phyloP scores from a whole-genome alignment of 2,888 invertebrate species.

The Coremacera marginata region DNA sequence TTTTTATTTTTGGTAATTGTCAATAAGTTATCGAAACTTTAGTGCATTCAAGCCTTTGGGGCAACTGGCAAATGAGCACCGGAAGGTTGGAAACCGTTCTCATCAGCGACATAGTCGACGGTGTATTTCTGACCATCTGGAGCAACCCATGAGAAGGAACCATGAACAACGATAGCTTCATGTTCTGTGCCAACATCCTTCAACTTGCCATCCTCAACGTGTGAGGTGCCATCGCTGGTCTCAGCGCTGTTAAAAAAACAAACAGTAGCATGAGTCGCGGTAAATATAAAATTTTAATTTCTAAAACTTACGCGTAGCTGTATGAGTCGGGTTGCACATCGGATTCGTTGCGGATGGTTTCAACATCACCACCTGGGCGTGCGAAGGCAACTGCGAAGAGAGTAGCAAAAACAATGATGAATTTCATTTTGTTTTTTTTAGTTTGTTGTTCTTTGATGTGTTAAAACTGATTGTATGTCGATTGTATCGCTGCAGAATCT shows the following conservation, averaged over 20 bases:
- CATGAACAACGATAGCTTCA: slow-evolving; percentile 69
- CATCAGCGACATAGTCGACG: slow-evolving; percentile 66
- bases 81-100: slow-evolving; percentile 64
- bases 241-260: slow-evolving; percentile 41
- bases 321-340: slow-evolving; percentile 73
- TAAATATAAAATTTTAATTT: no score
- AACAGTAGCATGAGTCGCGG: neutral
- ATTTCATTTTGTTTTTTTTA: slow-evolving; percentile 54
- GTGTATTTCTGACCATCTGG: slow-evolving; percentile 71
- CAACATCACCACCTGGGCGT: slow-evolving; percentile 52
- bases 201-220: slow-evolving; percentile 70
- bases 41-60: slow-evolving; percentile 37
- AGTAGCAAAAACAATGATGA: slow-evolving; percentile 62
- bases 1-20: no score
- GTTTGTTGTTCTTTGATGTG: no score
- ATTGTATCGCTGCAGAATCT: neutral
- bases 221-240: slow-evolving; percentile 67
- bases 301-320: slow-evolving; percentile 71
- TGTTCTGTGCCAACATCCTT: slow-evolving; percentile 70
- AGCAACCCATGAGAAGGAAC: slow-evolving; percentile 69
- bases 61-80: slow-evolving; percentile 68
- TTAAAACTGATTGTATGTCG: no score
- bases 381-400: slow-evolving; percentile 56
- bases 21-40: neutral
- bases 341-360: slow-evolving; percentile 59